These are phyloP conservation scores for Sarcophaga carnaria DNA, from an alignment of 2,888 invertebrate genomes.

Conservation along the genomic window DNA sequence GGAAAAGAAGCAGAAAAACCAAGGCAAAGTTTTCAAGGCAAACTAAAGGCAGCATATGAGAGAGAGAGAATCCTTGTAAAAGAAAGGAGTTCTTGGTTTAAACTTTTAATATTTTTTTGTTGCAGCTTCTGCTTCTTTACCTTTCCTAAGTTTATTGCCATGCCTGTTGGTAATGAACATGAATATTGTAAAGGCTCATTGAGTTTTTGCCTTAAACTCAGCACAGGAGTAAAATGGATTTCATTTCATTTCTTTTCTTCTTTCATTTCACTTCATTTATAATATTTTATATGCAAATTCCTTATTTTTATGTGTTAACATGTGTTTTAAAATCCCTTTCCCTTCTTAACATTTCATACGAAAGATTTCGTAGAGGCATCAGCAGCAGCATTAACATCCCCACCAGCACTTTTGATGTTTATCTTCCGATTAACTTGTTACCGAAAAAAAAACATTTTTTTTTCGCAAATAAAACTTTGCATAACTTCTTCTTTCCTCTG, in stretches of 20 bases:
- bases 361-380: too few relatives aligned
- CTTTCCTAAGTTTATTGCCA: neutral
- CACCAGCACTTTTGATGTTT: conserved; percentile 46
- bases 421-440: conserved; percentile 65
- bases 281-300: conserved; percentile 52
- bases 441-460: conserved; percentile 17
- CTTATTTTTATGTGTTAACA: conserved; percentile 60
- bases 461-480: conserved; percentile 48
- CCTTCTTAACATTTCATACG: neutral
- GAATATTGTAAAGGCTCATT: neutral
- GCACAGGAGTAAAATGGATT: neutral
- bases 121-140: neutral
- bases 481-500: conserved; percentile 16
- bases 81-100: neutral
- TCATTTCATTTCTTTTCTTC: too few relatives aligned
- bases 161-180: neutral
- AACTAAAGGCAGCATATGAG: neutral
- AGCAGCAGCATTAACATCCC: neutral
- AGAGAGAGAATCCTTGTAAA: too few relatives aligned
- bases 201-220: neutral
- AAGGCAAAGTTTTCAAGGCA: neutral
- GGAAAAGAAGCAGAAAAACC: neutral
- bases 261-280: conserved; percentile 6
- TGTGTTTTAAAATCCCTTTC: conserved; percentile 40
- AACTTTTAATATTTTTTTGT: neutral